Base-by-base conservation (phyloP, 2,888 invertebrate species). In the Pseudococcus jackbeardsleyi region DNA sequence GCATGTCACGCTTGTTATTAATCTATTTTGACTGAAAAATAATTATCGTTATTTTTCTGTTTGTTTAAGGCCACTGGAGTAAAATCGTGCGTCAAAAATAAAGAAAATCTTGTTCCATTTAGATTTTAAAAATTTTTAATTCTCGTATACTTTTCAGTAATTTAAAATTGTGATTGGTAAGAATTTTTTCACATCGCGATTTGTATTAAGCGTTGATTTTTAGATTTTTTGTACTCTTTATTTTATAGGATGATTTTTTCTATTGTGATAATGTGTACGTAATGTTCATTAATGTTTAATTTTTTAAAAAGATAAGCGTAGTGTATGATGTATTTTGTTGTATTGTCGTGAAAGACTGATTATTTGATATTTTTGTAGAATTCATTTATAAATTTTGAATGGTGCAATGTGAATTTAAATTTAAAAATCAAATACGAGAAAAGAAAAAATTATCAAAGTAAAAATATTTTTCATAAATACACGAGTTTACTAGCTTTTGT, bases 31-130 rank as follows among this genome's bases (percentile, higher is more conserved):
- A 19, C 39, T 82, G 64, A 82, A 42, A 46, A 82, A 82, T 82
- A 82, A 82, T 33, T 82, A 33, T 72, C 19, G 15, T 82, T 46
- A 46, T 82, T 82, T 82, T 82, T 82, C 46, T 82, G 79, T 82
- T 82, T 82, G 79, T 82, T 82, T 46, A 82, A 82, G 79, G 79
- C 79, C 33, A 42, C 79, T 82, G 79, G 79, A 82, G 79, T 82
- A 82, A 82, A 82, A 82, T 82, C 79, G 79, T 46, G 79, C 79
- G 79, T 46, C 46, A 82, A 46, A 82, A 82, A 82, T 82, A 82
- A 82, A 19, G 79, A 82, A 19, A 82, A 82, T 46, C 26, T 82
- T 46, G 19, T 82, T n/a, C 79, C 79, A 46, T 82, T 82, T 82
- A 82, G 79, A 82, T 82, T 15, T 46, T 82, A 82, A 82, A 17